Percentiles rank a stretch among this genome's conserved stretches.
Evolutionary conservation across 2,797 vertebrate genomes (phyloP).

Genomic region (Micrastur ruficollis): DNA sequence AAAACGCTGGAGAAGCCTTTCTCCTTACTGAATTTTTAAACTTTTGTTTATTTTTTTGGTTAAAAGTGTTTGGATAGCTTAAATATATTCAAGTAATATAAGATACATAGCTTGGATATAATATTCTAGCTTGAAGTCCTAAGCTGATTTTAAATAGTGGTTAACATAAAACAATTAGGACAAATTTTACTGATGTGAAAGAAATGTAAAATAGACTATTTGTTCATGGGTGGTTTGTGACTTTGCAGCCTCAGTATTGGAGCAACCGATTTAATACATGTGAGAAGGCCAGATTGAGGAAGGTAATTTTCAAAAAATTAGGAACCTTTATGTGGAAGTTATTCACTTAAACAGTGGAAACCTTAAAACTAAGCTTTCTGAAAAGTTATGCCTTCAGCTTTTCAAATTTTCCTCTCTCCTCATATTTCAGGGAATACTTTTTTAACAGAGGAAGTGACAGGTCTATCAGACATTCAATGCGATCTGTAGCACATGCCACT

Average conservation of each 20-base stretch:
- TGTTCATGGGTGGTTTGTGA: not conserved
- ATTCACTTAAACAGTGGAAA: not conserved
- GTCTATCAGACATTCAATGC: not conserved
- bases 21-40: not conserved
- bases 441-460: not conserved
- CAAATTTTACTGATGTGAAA: not conserved
- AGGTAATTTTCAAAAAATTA: not conserved
- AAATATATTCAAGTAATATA: not conserved
- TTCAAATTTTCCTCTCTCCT: not conserved
- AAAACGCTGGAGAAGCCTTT: not conserved
- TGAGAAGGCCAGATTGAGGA: not conserved
- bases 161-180: not conserved
- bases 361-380: not conserved
- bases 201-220: not conserved
- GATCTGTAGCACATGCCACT: not conserved
- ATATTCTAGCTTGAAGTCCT: not conserved
- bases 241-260: not conserved
- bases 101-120: not conserved
- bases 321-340: not conserved
- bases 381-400: not conserved
- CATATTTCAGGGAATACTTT: not conserved
- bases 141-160: not conserved
- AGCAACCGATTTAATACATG: not conserved
- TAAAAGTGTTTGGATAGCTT: not conserved
- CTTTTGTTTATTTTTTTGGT: rapidly evolving